phyloP scores from a whole-genome alignment of 1,140 invertebrate genomes.

The Hycleus phaleratus region DNA sequence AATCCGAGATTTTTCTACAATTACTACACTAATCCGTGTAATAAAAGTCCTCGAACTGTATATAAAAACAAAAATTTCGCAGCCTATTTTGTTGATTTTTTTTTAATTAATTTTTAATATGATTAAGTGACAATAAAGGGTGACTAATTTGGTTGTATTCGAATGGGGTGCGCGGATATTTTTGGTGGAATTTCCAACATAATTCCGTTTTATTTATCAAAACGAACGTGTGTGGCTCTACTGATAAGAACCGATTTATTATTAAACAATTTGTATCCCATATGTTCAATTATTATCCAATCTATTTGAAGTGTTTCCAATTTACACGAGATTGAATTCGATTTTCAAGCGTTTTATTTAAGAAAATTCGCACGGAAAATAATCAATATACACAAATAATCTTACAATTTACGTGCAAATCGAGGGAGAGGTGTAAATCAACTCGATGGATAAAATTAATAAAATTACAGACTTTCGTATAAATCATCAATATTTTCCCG shows the following conservation, averaged over 20 bases:
- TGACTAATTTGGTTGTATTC: too few relatives aligned
- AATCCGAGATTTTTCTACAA: too few relatives aligned
- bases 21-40: too few relatives aligned
- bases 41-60: too few relatives aligned
- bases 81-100: too few relatives aligned
- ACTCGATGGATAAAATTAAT: neutral
- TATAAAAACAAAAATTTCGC: too few relatives aligned
- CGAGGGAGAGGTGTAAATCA: neutral
- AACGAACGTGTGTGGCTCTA: neutral
- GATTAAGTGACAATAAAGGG: too few relatives aligned
- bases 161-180: too few relatives aligned
- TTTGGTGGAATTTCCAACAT: too few relatives aligned
- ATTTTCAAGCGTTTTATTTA: neutral
- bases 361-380: constrained; percentile 1
- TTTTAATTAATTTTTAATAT: too few relatives aligned
- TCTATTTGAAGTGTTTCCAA: neutral
- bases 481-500: neutral
- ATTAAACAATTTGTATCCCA: constrained; percentile 5
- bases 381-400: too few relatives aligned
- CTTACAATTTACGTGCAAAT: too few relatives aligned
- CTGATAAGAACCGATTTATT: constrained; percentile 8
- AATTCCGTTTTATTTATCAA: neutral
- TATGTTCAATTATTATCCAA: constrained; percentile 2
- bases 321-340: neutral
- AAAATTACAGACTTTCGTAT: neutral